Evolutionary conservation across 2,113 vertebrate genomes (phyloP).

Genomic region (Sinocyclocheilus rhinocerous): DNA sequence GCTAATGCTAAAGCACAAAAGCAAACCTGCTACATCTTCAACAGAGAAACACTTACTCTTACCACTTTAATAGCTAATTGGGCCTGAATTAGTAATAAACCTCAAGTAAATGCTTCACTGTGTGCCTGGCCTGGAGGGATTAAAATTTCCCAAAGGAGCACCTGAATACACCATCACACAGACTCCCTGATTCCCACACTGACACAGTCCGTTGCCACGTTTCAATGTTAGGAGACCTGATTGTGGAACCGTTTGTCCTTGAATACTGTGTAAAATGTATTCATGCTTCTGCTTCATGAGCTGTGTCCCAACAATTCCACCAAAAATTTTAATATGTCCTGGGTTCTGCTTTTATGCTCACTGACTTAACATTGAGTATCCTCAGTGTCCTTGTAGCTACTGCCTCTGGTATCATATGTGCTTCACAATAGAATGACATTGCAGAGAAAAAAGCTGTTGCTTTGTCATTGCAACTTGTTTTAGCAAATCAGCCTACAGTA

Average conservation of each 20-base stretch:
- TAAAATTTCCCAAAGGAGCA: conserved; percentile 1
- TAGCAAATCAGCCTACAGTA: not conserved
- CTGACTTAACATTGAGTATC: not conserved
- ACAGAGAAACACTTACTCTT: not conserved
- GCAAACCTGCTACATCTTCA: not conserved
- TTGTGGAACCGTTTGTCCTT: conserved; percentile 4
- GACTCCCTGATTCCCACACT: conserved; percentile 25
- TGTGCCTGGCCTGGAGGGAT: not conserved
- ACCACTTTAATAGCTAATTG: not conserved
- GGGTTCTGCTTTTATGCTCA: not conserved
- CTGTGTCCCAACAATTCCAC: not conserved
- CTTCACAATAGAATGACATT: not conserved
- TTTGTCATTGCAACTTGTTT: not conserved
- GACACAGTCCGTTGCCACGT: not conserved
- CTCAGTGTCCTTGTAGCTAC: conserved; percentile 2
- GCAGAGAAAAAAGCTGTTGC: not conserved
- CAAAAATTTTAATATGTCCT: not conserved
- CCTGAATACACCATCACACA: conserved; percentile 17
- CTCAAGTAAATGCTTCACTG: not conserved
- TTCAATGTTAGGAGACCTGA: conserved; percentile 13
- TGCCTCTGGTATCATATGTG: not conserved
- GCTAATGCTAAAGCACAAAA: not conserved
- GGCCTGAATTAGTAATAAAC: conserved; percentile 6
- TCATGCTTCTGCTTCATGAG: not conserved
- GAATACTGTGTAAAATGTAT: not conserved